Conservation (phyloP, 2,888 invertebrate genomes). For the Rotaria socialis region DNA sequence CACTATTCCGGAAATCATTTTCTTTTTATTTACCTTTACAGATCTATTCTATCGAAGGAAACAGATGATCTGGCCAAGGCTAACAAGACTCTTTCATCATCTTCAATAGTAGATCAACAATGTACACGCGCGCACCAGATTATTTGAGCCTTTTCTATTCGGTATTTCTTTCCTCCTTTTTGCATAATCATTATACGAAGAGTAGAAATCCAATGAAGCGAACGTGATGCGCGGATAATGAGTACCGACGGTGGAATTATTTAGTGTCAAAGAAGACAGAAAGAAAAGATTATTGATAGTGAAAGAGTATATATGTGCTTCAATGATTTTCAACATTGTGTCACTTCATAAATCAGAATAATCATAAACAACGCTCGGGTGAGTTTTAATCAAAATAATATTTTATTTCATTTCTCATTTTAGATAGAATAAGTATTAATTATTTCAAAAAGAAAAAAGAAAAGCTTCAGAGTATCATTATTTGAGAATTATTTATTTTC, state of each 20-base stretch:
- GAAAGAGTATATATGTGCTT: constrained; percentile 2
- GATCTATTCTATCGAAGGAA: constrained; percentile 14
- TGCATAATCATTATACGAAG: constrained; percentile 5
- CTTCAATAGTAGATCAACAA: not conserved
- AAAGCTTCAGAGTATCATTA: no score
- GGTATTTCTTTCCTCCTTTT: not conserved
- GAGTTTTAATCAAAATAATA: no score
- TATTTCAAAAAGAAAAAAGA: no score
- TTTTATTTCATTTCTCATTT: no score
- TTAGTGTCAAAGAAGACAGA: not conserved
- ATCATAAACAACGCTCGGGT: no score
- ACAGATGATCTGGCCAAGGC: constrained; percentile 29
- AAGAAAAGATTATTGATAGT: constrained; percentile 19
- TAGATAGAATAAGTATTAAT: no score
- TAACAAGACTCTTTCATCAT: not conserved
- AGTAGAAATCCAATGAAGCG: not conserved
- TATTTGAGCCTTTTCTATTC: not conserved
- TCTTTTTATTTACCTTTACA: not conserved
- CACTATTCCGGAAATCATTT: not conserved
- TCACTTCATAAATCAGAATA: not conserved
- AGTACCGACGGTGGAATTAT: not conserved
- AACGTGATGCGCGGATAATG: not conserved
- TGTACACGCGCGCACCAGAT: not conserved
- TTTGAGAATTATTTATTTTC: no score
- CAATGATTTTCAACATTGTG: not conserved